These are phyloP conservation scores for Hesperia comma DNA, from an alignment of 2,888 invertebrate genomes.

Conservation along the genomic window DNA sequence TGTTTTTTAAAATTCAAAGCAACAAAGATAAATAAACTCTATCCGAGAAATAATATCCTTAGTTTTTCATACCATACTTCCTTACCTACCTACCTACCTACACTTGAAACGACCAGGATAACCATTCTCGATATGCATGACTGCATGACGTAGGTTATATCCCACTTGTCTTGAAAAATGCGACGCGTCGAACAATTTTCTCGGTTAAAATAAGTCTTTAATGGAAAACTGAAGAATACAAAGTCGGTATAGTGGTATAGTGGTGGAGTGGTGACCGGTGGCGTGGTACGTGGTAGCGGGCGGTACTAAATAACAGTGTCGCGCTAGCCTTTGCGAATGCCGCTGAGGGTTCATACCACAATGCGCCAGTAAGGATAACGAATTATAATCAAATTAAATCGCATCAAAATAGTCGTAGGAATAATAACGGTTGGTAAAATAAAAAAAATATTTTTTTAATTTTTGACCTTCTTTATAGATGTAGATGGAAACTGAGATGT, in stretches of 20 bases:
- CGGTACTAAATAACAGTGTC: constrained; percentile 82
- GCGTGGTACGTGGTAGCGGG: constrained; percentile 55
- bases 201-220: constrained; percentile 18
- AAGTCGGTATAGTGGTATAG: constrained; percentile 44
- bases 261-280: constrained; percentile 56
- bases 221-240: constrained; percentile 25
- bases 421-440: no score
- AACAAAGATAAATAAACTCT: no score
- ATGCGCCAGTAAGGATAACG: constrained; percentile 32
- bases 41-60: no score
- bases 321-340: constrained; percentile 76
- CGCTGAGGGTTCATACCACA: constrained; percentile 55
- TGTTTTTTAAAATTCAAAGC: no score
- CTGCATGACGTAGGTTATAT: not conserved
- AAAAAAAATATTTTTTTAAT: no score
- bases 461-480: no score
- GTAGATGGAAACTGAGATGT: no score
- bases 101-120: no score
- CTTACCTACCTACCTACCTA: no score
- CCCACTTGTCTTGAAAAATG: constrained; percentile 7
- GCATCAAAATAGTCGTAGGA: no score
- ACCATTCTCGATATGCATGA: not conserved
- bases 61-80: no score
- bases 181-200: constrained; percentile 5
- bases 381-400: not conserved